These are phyloP conservation scores for Nephrotoma guestfalica DNA, from an alignment of 2,888 invertebrate species.

Conservation along the genomic window DNA sequence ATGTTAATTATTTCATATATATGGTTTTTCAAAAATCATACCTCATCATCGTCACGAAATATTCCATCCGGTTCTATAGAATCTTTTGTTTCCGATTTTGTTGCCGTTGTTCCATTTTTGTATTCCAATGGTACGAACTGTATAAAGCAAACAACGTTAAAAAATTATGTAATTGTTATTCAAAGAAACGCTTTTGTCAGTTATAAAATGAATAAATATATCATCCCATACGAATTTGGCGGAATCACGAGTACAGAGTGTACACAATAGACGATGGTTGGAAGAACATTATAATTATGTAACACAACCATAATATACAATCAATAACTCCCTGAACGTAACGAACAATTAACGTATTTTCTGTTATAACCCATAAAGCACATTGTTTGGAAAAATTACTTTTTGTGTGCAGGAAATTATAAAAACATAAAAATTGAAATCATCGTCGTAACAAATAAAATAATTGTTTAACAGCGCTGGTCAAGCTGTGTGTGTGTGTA, in stretches of 20 bases:
- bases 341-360: neutral
- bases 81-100: slow-evolving; percentile 29
- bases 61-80: slow-evolving; percentile 32
- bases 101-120: slow-evolving; percentile 22
- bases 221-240: neutral
- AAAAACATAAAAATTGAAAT: neutral
- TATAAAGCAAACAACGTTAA: neutral
- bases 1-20: neutral
- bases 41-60: slow-evolving; percentile 25
- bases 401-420: neutral
- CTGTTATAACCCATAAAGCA: neutral
- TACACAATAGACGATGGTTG: neutral
- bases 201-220: neutral
- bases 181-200: neutral
- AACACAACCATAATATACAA: neutral
- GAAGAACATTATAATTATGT: neutral
- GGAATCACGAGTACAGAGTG: neutral
- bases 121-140: slow-evolving; percentile 21
- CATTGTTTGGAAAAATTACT: neutral
- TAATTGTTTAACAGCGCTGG: neutral
- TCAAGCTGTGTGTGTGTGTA: neutral
- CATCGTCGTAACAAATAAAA: neutral
- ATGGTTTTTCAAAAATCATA: neutral
- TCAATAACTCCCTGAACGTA: neutral
- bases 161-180: neutral